phyloP scores from a whole-genome alignment of 2,888 invertebrate species.

The Piscicola geometra region DNA sequence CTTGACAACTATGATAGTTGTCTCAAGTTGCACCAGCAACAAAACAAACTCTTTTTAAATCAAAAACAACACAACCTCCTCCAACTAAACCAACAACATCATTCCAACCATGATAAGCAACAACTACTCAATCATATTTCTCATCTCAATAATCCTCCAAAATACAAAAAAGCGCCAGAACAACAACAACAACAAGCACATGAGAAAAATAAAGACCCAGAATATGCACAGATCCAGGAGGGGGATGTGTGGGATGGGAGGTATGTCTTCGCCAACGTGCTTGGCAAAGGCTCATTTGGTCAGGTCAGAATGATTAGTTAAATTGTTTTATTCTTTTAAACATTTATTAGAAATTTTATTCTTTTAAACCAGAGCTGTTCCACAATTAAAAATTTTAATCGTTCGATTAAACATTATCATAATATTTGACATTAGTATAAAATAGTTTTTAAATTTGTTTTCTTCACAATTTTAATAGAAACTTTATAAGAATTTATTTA shows the following conservation, averaged over 20 bases:
- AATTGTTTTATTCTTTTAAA: not conserved
- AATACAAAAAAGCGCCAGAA: not conserved
- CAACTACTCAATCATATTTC: not conserved
- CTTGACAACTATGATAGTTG: not conserved
- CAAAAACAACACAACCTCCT: constrained; percentile 6
- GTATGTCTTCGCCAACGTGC: constrained; percentile 97
- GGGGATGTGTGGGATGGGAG: constrained; percentile 98
- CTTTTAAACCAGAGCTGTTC: too few relatives aligned
- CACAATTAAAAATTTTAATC: too few relatives aligned
- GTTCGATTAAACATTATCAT: too few relatives aligned
- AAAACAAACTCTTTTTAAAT: not conserved
- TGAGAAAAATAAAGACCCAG: constrained; percentile 65
- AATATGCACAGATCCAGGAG: constrained; percentile 98
- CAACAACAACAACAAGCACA: constrained; percentile 51
- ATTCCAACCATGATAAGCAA: constrained; percentile 1
- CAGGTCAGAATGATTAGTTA: constrained; percentile 52
- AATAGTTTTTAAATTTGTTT: too few relatives aligned
- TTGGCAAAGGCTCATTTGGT: constrained; percentile 91
- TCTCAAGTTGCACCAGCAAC: not conserved
- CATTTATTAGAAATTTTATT: not conserved
- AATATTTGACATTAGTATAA: too few relatives aligned
- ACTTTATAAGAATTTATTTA: too few relatives aligned
- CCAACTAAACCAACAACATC: not conserved
- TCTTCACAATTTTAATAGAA: too few relatives aligned
- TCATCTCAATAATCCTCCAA: not conserved